Base-by-base conservation (phyloP, 2,797 vertebrate species). In the Anguilla pacifica region DNA sequence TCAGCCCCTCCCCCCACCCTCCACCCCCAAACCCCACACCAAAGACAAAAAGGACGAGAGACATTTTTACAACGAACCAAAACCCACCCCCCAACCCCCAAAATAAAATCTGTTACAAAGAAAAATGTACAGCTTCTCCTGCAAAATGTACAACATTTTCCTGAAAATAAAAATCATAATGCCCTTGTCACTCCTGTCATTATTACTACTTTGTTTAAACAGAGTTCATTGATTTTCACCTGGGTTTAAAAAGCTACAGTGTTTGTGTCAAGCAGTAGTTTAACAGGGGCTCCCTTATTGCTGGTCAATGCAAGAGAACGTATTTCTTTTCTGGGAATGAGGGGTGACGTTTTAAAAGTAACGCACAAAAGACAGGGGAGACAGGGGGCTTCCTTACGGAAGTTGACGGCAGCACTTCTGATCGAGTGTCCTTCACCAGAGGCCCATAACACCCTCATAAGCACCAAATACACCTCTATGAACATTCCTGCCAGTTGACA, bases 191-290 rank as follows among this genome's bases (percentile, higher is more conserved):
- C 93, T 94, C 92, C 93, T 15, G 95, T 93, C 94, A 93, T 93
- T 95, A 95, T 95, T 94, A 96, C 96, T 95, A 94, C 94, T 88
- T 93, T 94, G 94, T 94, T 94, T 95, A 95, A 95, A 39, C 39
- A 96, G 95, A 96, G 96, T 95, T 94, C 96, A 96, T 96, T 96
- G 95, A 95, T 96, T 95, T 94, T 86, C 82, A 95, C 93, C 95
- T 94, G 94, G 92, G 94, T 95, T 57, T 96, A 96, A 95, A 96
- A 94, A 96, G 95, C 95, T 96, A 96, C 96, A 96, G 96, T 96
- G 95, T 95, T 93, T 93, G 95, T 96, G 95, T 96, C 95, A 94
- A 95, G 94, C 95, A 96, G 95, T 96, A 96, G 95, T 96, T 95
- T 93, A 92, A 88, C 93, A 92, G 93, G 74, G 87, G 91, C 91